These are phyloP conservation scores for Syncerus caffer DNA, from an alignment of 2,797 vertebrate species.

Conservation along the genomic window DNA sequence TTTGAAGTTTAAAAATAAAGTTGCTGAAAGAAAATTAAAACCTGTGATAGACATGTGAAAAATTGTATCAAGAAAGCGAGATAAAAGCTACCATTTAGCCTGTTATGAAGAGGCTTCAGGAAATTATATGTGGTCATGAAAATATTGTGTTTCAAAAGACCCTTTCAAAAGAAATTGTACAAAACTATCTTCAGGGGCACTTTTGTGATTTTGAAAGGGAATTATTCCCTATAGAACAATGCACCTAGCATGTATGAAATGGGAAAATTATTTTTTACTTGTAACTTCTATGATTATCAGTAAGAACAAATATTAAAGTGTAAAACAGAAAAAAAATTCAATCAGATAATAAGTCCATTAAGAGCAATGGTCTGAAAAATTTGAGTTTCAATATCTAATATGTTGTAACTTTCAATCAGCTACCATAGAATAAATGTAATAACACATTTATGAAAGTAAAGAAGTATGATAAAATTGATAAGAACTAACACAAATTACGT, in stretches of 20 bases:
- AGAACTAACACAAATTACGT: not conserved
- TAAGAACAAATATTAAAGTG: constrained; percentile 48
- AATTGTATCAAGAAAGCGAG: constrained; percentile 21
- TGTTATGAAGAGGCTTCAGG: constrained; percentile 58
- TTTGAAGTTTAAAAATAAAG: constrained; percentile 56
- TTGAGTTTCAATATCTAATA: constrained; percentile 19
- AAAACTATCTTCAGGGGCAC: constrained; percentile 11
- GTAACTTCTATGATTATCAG: constrained; percentile 15
- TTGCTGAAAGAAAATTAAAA: constrained; percentile 64
- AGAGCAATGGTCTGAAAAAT: constrained; percentile 26
- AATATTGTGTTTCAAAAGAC: constrained; percentile 56
- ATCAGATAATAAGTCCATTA: constrained; percentile 46
- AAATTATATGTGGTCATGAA: constrained; percentile 65
- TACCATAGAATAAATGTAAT: constrained; percentile 20
- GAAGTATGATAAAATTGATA: not conserved
- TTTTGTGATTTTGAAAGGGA: constrained; percentile 49
- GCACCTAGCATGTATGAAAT: not conserved
- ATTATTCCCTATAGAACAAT: constrained; percentile 27
- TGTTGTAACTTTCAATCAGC: not conserved
- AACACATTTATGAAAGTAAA: constrained; percentile 14
- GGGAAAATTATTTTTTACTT: constrained; percentile 38
- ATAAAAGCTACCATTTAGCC: constrained; percentile 61
- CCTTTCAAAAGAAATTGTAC: constrained; percentile 49
- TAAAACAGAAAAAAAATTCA: not conserved
- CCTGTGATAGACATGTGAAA: constrained; percentile 43